A percentile compares a stretch with the other conserved stretches of the same genome.
Evolutionary conservation across 2,113 vertebrate species (phyloP).

Genomic region (Cepphus grylle): DNA sequence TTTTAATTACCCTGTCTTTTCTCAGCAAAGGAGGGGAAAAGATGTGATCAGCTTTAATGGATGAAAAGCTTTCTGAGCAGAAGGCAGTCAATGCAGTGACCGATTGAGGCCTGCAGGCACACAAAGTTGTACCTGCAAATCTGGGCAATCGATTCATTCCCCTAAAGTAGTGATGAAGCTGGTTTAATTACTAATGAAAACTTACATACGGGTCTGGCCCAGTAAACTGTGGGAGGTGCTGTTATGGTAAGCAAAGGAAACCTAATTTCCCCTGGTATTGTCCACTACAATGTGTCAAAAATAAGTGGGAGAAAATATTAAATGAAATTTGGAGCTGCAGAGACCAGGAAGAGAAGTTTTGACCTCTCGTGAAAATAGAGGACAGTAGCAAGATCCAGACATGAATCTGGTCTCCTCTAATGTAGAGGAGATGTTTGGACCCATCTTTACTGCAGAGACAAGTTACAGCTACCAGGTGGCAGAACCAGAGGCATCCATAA

Average conservation of each 20-base stretch:
- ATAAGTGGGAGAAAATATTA: not conserved
- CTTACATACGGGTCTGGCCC: not conserved
- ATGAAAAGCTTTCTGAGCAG: not conserved
- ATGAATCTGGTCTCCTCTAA: not conserved
- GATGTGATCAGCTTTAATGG: not conserved
- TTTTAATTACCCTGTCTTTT: not conserved
- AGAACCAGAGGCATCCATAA: not conserved
- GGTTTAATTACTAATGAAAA: not conserved
- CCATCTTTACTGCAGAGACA: not conserved
- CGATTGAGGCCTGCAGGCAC: not conserved
- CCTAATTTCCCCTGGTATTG: not conserved
- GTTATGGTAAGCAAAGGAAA: not conserved
- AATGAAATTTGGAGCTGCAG: not conserved
- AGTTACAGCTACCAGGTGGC: not conserved
- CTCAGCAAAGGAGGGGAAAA: not conserved
- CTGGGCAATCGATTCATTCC: not conserved
- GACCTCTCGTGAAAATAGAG: not conserved
- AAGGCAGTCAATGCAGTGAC: not conserved
- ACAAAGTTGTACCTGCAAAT: not conserved
- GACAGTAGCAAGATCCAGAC: not conserved
- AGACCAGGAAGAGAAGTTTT: not conserved
- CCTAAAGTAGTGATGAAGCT: not conserved
- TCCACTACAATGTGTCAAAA: not conserved
- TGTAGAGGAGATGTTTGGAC: not conserved
- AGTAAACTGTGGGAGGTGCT: not conserved